Evolutionary conservation across 2,113 vertebrate species (phyloP).

Genomic region (Elephantulus edwardii): DNA sequence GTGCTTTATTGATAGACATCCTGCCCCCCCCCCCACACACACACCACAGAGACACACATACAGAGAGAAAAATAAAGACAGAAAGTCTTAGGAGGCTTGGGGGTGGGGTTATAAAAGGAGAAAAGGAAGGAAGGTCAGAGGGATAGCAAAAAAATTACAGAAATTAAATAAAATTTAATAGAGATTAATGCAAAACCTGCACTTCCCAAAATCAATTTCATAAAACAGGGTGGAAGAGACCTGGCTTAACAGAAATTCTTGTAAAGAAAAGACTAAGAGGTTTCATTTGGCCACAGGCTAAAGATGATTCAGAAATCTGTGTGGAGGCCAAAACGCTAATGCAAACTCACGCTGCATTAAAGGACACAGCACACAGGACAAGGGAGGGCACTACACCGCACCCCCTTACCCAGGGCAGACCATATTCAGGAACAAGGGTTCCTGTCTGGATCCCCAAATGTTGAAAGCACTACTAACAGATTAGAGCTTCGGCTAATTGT

Average conservation of each 20-base stretch:
- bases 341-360: not conserved
- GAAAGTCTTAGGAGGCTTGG: not conserved
- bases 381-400: not conserved
- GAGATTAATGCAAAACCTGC: not conserved
- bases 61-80: too few relatives aligned
- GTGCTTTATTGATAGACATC: not conserved
- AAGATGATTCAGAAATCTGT: conserved; percentile 34
- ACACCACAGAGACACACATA: too few relatives aligned
- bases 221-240: conserved; percentile 29
- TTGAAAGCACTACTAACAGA: not conserved
- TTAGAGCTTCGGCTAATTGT: not conserved
- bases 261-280: not conserved
- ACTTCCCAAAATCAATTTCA: conserved; percentile 9
- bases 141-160: not conserved
- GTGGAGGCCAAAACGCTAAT: conserved; percentile 51
- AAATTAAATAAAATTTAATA: conserved; percentile 36
- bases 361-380: not conserved
- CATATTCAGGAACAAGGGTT: not conserved
- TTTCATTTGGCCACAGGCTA: conserved; percentile 56
- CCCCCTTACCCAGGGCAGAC: not conserved
- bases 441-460: too few relatives aligned
- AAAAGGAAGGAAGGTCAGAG: not conserved
- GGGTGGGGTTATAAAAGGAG: not conserved
- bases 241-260: conserved; percentile 40
- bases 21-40: too few relatives aligned